Evolutionary conservation across 2,113 vertebrate species (phyloP).

Genomic region (Equus przewalskii): DNA sequence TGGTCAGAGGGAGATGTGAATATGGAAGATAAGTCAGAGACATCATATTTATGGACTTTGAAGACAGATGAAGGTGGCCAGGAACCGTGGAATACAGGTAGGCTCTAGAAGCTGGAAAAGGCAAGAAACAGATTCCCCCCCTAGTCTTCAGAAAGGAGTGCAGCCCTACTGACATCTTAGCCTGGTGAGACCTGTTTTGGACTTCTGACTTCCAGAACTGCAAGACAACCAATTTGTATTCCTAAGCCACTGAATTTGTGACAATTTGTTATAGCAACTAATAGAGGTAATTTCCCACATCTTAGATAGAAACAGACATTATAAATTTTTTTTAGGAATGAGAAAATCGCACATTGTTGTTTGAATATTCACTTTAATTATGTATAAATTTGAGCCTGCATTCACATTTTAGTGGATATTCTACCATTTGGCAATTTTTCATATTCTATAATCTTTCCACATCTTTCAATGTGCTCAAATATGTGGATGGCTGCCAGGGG

Average conservation of each 20-base stretch:
- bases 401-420: neutral
- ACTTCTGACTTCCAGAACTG: neutral
- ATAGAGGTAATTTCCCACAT: neutral
- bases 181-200: neutral
- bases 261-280: neutral
- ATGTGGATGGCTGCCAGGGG: neutral
- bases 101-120: neutral
- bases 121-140: neutral
- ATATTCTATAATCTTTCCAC: neutral
- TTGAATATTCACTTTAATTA: neutral
- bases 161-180: neutral
- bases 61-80: neutral
- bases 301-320: neutral
- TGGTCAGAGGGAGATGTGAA: neutral
- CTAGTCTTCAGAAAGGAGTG: neutral
- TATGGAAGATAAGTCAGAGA: neutral
- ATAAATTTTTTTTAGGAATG: neutral
- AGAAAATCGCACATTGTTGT: neutral
- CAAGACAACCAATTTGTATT: neutral
- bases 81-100: neutral
- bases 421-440: neutral
- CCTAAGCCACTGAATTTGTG: neutral
- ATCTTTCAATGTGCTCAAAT: neutral
- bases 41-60: accelerated
- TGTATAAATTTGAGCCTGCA: neutral